Conservation (phyloP, 2,113 vertebrate species). For the Prietella phreatophila region DNA sequence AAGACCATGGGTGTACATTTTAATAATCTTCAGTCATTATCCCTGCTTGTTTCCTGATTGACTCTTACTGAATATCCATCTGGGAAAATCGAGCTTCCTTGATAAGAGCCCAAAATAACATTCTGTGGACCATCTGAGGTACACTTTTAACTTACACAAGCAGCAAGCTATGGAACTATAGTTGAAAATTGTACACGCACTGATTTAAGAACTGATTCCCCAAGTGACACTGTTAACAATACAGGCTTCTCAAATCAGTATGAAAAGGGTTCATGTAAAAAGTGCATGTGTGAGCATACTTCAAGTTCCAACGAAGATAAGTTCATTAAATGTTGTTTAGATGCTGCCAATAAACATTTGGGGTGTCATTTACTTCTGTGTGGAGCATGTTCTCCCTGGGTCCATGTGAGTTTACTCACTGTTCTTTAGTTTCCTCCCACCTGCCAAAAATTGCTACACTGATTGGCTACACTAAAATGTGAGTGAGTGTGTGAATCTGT, state of each 20-base stretch:
- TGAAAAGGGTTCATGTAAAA: background rate
- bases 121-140: constrained; percentile 24
- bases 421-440: background rate
- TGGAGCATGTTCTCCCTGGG: background rate
- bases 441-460: background rate
- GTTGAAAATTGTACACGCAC: constrained; percentile 24
- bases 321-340: constrained; percentile 35
- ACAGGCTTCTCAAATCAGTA: constrained; percentile 18
- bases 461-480: background rate
- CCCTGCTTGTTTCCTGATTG: constrained; percentile 45
- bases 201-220: constrained; percentile 31
- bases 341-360: background rate
- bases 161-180: constrained; percentile 34
- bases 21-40: constrained; percentile 46
- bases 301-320: constrained; percentile 6
- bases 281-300: background rate
- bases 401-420: background rate
- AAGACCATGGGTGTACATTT: constrained; percentile 37
- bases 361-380: background rate
- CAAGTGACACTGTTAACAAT: constrained; percentile 9
- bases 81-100: constrained; percentile 47
- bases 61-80: constrained; percentile 44
- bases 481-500: background rate
- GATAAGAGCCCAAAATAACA: constrained; percentile 48
- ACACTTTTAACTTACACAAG: constrained; percentile 25